phyloP scores from a whole-genome alignment of 2,113 vertebrate genomes.

The Eubucco bourcierii region DNA sequence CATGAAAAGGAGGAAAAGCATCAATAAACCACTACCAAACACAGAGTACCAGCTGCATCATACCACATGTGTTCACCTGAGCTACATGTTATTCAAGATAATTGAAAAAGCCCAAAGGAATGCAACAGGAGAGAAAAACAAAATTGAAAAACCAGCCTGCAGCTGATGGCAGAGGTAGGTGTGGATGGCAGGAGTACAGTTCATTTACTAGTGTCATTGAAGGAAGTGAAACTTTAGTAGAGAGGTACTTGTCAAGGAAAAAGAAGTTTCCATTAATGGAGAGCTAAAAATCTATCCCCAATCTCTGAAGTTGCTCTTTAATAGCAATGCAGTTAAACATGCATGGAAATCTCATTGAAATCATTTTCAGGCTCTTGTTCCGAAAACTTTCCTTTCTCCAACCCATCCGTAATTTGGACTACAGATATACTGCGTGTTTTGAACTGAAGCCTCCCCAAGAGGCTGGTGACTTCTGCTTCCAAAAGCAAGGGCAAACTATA shows the following conservation, averaged over 20 bases:
- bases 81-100: not conserved
- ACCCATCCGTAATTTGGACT: not conserved
- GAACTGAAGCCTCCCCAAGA: not conserved
- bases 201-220: not conserved
- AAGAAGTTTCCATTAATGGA: not conserved
- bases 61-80: not conserved
- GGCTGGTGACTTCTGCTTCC: slow-evolving; percentile 28
- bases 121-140: not conserved
- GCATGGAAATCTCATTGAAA: not conserved
- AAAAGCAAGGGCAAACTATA: slow-evolving; percentile 49
- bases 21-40: not conserved
- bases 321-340: not conserved
- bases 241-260: slow-evolving; percentile 20
- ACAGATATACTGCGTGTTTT: not conserved
- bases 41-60: not conserved
- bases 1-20: not conserved
- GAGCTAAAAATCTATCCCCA: not conserved
- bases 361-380: not conserved
- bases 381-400: not conserved
- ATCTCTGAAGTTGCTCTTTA: not conserved
- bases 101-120: slow-evolving; percentile 18
- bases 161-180: not conserved
- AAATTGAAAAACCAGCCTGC: slow-evolving; percentile 4
- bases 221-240: not conserved
- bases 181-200: not conserved